These are phyloP conservation scores for Orchesellides sinensis DNA, from an alignment of 2,888 invertebrate genomes.

Conservation along the genomic window DNA sequence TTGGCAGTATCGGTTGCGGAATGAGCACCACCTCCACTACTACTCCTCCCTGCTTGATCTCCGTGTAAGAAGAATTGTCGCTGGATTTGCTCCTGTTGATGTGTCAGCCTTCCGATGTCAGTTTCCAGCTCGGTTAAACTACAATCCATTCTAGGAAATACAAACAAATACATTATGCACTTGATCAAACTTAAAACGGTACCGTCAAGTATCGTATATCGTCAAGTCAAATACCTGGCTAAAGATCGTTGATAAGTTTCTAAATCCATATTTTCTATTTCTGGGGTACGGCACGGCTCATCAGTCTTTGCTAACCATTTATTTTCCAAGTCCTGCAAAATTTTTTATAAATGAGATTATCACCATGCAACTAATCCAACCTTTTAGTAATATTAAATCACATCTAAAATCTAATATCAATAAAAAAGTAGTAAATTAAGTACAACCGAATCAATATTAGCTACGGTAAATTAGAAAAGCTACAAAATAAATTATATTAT, in stretches of 20 bases:
- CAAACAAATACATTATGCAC: slow-evolving; percentile 20
- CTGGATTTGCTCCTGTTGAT: slow-evolving; percentile 88
- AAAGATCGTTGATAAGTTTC: slow-evolving; percentile 90
- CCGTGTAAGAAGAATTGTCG: slow-evolving; percentile 74
- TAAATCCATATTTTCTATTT: slow-evolving; percentile 88
- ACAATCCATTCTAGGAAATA: slow-evolving; percentile 87
- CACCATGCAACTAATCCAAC: not conserved
- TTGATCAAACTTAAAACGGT: not conserved
- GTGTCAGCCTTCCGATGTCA: slow-evolving; percentile 93
- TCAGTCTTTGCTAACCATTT: slow-evolving; percentile 82
- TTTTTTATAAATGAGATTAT: not conserved
- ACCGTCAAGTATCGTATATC: not conserved
- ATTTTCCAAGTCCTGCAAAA: slow-evolving; percentile 77
- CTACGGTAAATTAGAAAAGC: not conserved
- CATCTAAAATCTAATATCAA: not conserved
- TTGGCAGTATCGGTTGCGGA: slow-evolving; percentile 68
- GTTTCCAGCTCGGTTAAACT: slow-evolving; percentile 96
- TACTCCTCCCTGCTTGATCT: slow-evolving; percentile 76
- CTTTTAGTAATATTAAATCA: not conserved
- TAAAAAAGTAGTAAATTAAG: not conserved
- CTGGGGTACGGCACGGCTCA: slow-evolving; percentile 82
- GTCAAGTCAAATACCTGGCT: slow-evolving; percentile 84
- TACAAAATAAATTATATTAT: no score
- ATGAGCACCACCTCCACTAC: slow-evolving; percentile 45
- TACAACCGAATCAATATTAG: not conserved